Base-by-base conservation (phyloP, 2,888 invertebrate species). In the Pomacea canaliculata region DNA sequence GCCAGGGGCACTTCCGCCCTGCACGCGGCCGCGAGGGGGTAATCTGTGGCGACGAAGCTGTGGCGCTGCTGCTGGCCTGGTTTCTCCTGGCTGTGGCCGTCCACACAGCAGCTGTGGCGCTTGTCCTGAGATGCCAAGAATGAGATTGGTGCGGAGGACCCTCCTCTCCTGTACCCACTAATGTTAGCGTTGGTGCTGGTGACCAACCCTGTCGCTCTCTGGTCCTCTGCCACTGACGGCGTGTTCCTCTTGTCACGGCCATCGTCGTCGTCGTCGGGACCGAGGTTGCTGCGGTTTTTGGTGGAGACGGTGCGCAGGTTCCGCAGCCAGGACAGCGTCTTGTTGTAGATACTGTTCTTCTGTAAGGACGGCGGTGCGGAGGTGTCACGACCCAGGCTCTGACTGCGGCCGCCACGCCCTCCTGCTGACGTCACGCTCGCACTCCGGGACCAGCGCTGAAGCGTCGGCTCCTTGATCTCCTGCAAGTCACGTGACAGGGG, bases 281-380 rank as follows among this genome's bases (percentile, higher is more conserved):
- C 76, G 10, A 51, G 67, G 62, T 67, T 79, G 49, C 62, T 51
- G 63, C 72, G 74, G 62, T 74, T 74, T 46, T 74, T 74, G 74
- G 76, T 77, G 70, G 78, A 77, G 77, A 75, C 78, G 56, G 81
- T 74, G 56, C 80, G 79, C 12, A 82, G 71, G 72, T 80, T 79
- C 49, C 73, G 76, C 69, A 82, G 76, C 80, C 81, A 81, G 48
- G 82, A 82, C 69, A 82, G 65, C 3, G 82, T 82, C 67, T 78
- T 81, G 77, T 77, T 80, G 76, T 82, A 82, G 60, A 82, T 71
- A 63, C 76, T 79, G 70, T 79, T 78, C 60, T 82, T 82, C 73
- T 67, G 72, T 65, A 71, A 66, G 63, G 76, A 77, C 48, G 71
- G 76, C 48, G 70, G 73, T 51, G 73, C 68, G 62, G 70, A 65